Evolutionary conservation across 1,140 invertebrate genomes (phyloP).

Genomic region (Pectinophora gossypiella): DNA sequence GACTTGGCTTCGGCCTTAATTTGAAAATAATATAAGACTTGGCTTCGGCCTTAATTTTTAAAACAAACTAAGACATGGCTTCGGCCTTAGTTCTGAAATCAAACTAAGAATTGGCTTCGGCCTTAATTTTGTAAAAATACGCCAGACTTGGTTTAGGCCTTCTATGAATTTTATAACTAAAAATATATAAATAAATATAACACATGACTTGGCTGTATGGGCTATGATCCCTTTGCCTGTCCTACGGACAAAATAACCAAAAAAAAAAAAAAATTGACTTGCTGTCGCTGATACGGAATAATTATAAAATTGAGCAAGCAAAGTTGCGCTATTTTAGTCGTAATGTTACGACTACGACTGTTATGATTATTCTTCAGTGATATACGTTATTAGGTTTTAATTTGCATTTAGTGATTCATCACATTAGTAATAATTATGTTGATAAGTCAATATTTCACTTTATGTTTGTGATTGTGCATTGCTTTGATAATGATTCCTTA

Average conservation of each 20-base stretch:
- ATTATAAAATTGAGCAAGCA: slow-evolving; percentile 4
- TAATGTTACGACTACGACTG: slow-evolving; percentile 7
- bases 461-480: slow-evolving; percentile 69
- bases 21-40: too few relatives aligned
- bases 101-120: too few relatives aligned
- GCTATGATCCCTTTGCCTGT: background rate
- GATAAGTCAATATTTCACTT: slow-evolving; percentile 63
- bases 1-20: too few relatives aligned
- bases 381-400: slow-evolving; percentile 26
- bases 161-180: too few relatives aligned
- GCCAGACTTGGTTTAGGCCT: too few relatives aligned
- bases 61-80: too few relatives aligned
- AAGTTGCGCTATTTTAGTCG: slow-evolving; percentile 19
- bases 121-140: too few relatives aligned
- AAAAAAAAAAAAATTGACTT: background rate
- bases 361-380: slow-evolving; percentile 10
- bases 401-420: slow-evolving; percentile 48
- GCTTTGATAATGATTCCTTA: slow-evolving; percentile 62
- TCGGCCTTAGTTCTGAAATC: too few relatives aligned
- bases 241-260: background rate
- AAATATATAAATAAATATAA: too few relatives aligned
- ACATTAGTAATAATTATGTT: slow-evolving; percentile 45
- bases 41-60: too few relatives aligned
- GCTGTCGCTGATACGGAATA: background rate
- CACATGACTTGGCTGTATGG: background rate